Evolutionary conservation across 2,888 invertebrate species (phyloP).

Genomic region (Sarcophaga carnaria): DNA sequence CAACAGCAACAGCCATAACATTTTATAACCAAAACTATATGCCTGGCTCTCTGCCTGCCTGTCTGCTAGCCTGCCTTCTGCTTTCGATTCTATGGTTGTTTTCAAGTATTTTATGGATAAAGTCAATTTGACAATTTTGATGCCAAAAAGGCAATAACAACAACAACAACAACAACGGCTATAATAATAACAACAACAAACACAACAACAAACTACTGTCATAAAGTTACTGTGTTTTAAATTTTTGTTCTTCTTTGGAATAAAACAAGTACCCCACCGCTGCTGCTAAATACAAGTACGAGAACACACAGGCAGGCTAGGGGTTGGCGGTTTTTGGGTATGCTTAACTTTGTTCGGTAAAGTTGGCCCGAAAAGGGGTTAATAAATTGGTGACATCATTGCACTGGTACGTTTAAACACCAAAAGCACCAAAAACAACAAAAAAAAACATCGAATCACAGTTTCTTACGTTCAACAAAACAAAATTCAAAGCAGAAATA

Average conservation of each 20-base stretch:
- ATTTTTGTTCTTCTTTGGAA: constrained; percentile 23
- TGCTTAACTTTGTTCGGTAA: background rate
- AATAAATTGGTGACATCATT: constrained; percentile 66
- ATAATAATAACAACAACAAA: constrained; percentile 37
- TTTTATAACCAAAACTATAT: background rate
- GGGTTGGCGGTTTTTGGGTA: background rate
- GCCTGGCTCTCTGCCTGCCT: background rate
- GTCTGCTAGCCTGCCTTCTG: background rate
- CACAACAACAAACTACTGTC: constrained; percentile 47
- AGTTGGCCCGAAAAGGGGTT: constrained; percentile 38
- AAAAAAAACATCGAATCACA: constrained; percentile 43
- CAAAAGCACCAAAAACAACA: constrained; percentile 31
- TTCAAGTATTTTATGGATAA: constrained; percentile 40
- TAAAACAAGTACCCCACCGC: constrained; percentile 41
- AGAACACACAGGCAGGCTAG: background rate
- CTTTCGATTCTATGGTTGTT: background rate
- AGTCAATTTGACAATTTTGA: constrained; percentile 65
- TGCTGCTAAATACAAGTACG: background rate
- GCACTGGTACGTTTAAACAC: constrained; percentile 62
- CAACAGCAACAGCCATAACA: constrained; percentile 13
- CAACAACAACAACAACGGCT: constrained; percentile 27
- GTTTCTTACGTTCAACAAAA: constrained; percentile 14
- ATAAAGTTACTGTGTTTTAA: constrained; percentile 32
- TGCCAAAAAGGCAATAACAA: constrained; percentile 54
- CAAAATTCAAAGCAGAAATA: background rate